Base-by-base conservation (phyloP, 2,888 invertebrate genomes). In the Caenorhabditis doughertyi region DNA sequence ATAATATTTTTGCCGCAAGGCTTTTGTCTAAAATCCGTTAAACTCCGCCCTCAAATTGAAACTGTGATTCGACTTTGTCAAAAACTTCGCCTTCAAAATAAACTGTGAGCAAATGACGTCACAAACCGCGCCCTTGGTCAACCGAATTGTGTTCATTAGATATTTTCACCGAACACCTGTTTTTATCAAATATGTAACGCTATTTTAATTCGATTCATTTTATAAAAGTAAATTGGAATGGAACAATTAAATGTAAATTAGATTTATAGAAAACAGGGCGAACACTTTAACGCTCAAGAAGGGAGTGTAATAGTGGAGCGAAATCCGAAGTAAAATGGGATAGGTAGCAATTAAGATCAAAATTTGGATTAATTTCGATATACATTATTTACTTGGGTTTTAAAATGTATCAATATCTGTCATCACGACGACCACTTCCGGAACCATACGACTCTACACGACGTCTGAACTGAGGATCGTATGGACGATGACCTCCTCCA, bases 381-480 rank as follows among this genome's bases (percentile, higher is more conserved):
- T n/a, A 39, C 35, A 58, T 18, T 32, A 35, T 58, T 21, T 18
- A n/a, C n/a, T 58, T 21, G 35, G 56, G 27, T 51, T 51, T 51
- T 51, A 27, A 55, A 53, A 1, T n/a, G n/a, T 0, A 62, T 23
- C 32, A 73, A 16, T 73, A 60, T 62, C 72, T 73, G 21, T 73
- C 72, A 9, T 39, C 16, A 23, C 73, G 64, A 47, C 64, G 64
- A 29, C 53, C 53, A 21, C 72, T 60, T 13, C 58, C 58, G 4
- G 51, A 56, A 32, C 71, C 81, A 44, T 81, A 81, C 7, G 81
- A 81, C 16, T 71, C 81, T 23, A 81, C 81, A 8, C 81, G 81
- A 39, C 81, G 68, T 55, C 81, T 68, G 67, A 39, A 44, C 18
- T 23, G 25, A 23, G 81, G 76, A 44, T 81, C 77, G 44, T 81